Evolutionary conservation across 1,140 invertebrate genomes (phyloP).

Genomic region (Ephestia elutella): DNA sequence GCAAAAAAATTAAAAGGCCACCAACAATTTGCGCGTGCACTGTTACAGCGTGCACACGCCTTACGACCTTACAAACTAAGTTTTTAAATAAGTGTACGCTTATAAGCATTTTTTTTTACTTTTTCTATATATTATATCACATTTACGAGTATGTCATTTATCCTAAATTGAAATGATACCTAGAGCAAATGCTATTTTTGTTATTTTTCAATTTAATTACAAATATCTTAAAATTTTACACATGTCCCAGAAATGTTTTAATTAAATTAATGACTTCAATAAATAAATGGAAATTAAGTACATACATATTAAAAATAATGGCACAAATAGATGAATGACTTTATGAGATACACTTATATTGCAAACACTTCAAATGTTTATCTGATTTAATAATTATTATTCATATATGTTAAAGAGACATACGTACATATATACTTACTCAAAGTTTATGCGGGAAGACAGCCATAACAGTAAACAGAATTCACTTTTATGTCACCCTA

Average conservation of each 20-base stretch:
- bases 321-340: constrained; percentile 27
- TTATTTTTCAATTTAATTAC: constrained; percentile 37
- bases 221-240: constrained; percentile 36
- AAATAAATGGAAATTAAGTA: constrained; percentile 38
- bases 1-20: constrained; percentile 14
- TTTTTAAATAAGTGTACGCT: constrained; percentile 54
- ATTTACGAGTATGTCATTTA: constrained; percentile 66
- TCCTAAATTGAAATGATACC: constrained; percentile 40
- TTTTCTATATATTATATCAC: constrained; percentile 65
- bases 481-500: too few species aligned
- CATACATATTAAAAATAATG: constrained; percentile 30
- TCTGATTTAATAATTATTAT: too few species aligned
- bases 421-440: too few species aligned
- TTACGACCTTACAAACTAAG: constrained; percentile 36
- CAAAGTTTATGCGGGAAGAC: too few species aligned
- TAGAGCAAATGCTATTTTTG: constrained; percentile 52
- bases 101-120: constrained; percentile 59
- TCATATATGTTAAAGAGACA: too few species aligned
- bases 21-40: neutral
- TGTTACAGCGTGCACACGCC: constrained; percentile 2
- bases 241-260: constrained; percentile 12
- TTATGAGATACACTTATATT: constrained; percentile 18
- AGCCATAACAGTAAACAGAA: too few species aligned
- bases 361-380: neutral
- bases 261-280: constrained; percentile 27